Conservation (phyloP, 2,797 vertebrate species). For the Sarcoramphus papa region DNA sequence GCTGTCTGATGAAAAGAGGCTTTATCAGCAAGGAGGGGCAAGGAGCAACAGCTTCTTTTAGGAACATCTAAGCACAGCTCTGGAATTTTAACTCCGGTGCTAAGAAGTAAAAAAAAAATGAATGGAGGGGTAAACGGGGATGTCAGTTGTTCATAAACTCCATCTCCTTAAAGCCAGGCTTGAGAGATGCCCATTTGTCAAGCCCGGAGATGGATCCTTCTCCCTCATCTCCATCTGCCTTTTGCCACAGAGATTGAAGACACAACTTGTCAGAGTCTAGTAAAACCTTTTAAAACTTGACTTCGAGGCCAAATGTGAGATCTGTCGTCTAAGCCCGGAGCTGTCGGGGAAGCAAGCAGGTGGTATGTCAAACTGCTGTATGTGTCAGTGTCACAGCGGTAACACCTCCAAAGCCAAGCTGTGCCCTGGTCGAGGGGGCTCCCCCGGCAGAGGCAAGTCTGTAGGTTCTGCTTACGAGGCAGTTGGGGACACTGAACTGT, state of each 20-base stretch:
- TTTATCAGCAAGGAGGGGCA: background rate
- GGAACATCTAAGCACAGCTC: background rate
- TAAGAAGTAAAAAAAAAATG: background rate
- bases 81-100: background rate
- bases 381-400: background rate
- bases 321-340: background rate
- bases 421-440: too few relatives aligned
- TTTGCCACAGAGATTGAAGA: background rate
- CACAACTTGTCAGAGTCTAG: background rate
- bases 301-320: background rate
- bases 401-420: accelerated
- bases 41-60: background rate
- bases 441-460: background rate
- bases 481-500: background rate
- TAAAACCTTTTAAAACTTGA: background rate
- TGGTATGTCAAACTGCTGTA: accelerated
- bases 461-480: background rate
- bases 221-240: background rate
- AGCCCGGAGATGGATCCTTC: background rate
- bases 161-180: background rate
- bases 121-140: background rate
- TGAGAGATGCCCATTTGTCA: background rate
- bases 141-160: background rate
- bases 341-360: background rate
- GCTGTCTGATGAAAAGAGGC: background rate